Base-by-base conservation (phyloP, 2,113 vertebrate species). In the Fukomys damarensis region DNA sequence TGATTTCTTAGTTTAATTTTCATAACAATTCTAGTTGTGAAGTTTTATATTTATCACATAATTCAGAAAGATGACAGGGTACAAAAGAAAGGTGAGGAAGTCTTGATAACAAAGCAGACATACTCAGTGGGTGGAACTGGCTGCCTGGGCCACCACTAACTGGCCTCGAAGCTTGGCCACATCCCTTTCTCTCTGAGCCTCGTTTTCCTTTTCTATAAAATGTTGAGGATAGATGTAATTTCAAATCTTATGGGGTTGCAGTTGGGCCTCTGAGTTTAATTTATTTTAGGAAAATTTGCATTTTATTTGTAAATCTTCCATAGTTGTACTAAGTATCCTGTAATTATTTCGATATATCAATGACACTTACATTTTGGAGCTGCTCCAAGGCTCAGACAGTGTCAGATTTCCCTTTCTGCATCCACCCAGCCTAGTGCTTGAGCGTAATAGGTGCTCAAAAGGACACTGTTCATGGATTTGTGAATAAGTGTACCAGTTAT, bases 1-100 rank as follows among this genome's bases (percentile, higher is more conserved):
- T 94, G 46, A 28, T 41, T 46, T 90, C 16, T 68, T 74, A 20
- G 43, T n/a, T 80, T 79, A 52, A 74, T 91, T 89, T 91, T 90
- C 20, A 88, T 86, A 92, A 93, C 43, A 96, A 72, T 74, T 91
- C 70, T 20, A 59, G 7, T 70, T 94, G 88, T 91, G 52, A 91
- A 43, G 80, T 49, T 49, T 82, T 58, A 46, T 49, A 61, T 41
- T 59, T 61, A 92, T 63, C 38, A 52, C 30, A 58, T n/a, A 91
- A 83, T 74, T 54, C 30, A 79, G 84, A 61, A 80, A 86, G 5
- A 70, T 0, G 32, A 26, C 54, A 85, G 35, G 52, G 26, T 38
- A 70, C 24, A 72, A 41, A 82, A 70, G 3, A 76, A 86, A 35
- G 10, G 3, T 59, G 2, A 72, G 3, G 4, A 89, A 66, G 91